Base-by-base conservation (phyloP, 2,888 invertebrate genomes). In the Melanophora roralis region DNA sequence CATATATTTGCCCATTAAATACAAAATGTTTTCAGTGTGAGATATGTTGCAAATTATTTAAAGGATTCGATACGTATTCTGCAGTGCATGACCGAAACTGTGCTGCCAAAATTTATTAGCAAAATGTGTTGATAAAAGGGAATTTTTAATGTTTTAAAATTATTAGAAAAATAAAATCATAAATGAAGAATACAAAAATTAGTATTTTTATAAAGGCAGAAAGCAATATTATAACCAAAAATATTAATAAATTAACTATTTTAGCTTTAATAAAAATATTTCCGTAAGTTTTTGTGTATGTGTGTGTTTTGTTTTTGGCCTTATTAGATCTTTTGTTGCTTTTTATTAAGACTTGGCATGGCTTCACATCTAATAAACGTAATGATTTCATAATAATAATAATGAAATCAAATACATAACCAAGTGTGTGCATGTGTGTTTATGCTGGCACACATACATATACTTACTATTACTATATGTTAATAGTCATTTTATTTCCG, bases 331-430 rank as follows among this genome's bases (percentile, higher is more conserved):
- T 71, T 40, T 14, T 60, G 40, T 71, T 60, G 40, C 51, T 51
- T 51, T 40, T 60, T 49, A n/a, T n/a, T n/a, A 74, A 51, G 27
- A 59, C 38, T 67, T 59, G 65, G 73, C 73, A 73, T 5, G 16
- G 16, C 27, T 55, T 36, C 55, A 69, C 53, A 69, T 73, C 34
- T 67, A 60, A 59, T 57, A 68, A 75, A 60, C 45, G 60, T 67
- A 43, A 53, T 67, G 64, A 76, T 51, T 71, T 59, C 64, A 53
- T 38, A 57, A 65, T 32, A 47, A 14, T 45, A 36, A 11, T 60
- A 60, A 21, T 34, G 34, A 4, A 45, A 6, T 6, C 14, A 32
- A 8, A 1, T 16, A 34, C 16, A 38, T n/a, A n/a, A n/a, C n/a
- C 49, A 14, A 2, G 11, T 60, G 27, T 62, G 12, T 51, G 12